Evolutionary conservation across 1,140 invertebrate species (phyloP), one percentile per base, ranked within the genome.

Genomic region (Eupristina koningsbergeri): DNA sequence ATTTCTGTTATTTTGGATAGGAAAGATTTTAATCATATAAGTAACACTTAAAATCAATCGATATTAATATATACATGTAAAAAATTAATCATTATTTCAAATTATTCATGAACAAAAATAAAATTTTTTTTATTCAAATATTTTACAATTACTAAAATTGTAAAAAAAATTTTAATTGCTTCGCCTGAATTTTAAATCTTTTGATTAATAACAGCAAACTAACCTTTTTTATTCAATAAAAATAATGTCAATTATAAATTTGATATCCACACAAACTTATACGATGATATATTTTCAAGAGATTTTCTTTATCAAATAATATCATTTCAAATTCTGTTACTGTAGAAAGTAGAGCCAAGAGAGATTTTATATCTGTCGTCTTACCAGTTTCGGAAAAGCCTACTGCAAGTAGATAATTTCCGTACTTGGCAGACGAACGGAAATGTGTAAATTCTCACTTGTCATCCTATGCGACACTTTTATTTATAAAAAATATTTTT

Each of bases 241-340:
- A 58, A 22, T 58, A 26, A 58, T 3, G 26, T 58, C 26, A 26
- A 26, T 26, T 58, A 3, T 19, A 58, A 67, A 8, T 67, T 67
- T 67, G 7, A 67, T 19, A 5, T n/a, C n/a, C n/a, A n/a, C n/a
- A n/a, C n/a, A n/a, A n/a, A n/a, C n/a, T n/a, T n/a, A n/a, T n/a
- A n/a, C n/a, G n/a, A n/a, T n/a, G n/a, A n/a, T n/a, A n/a, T 67
- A 67, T 67, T 67, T 67, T 11, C 34, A 26, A n/a, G 9, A 64
- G 31, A 64, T 64, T 31, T 8, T 50, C 45, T 69, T 26, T 80
- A n/a, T 31, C 26, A 45, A 81, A 74, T 74, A 75, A 36, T 31
- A 61, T 58, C 15, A 6, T 75, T 81, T 64, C 61, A 64, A 81
- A 81, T 63, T 81, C 80, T 81, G 75, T 81, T 81, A 81, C 39